These are phyloP conservation scores for Lepidocyrtinus sp. DNA, from an alignment of 2,888 invertebrate genomes.

Conservation along the genomic window DNA sequence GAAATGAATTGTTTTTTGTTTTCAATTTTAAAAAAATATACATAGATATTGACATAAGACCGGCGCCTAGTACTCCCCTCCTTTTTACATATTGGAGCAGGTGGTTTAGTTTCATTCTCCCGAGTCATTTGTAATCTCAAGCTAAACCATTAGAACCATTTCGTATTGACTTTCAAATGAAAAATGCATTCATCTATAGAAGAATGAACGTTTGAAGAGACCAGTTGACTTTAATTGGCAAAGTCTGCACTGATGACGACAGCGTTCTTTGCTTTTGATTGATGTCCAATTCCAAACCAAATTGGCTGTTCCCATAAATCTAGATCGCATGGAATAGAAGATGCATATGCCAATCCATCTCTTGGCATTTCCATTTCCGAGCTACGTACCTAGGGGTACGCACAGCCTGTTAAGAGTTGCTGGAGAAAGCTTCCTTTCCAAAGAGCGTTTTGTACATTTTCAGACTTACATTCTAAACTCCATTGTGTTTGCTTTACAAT, in stretches of 20 bases:
- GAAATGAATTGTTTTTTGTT: too few relatives aligned
- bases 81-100: too few relatives aligned
- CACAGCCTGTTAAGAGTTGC: background rate
- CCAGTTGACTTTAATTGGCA: slow-evolving; percentile 43
- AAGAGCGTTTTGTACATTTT: too few relatives aligned
- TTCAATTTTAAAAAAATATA: too few relatives aligned
- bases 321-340: slow-evolving; percentile 60
- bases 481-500: too few relatives aligned
- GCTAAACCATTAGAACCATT: too few relatives aligned
- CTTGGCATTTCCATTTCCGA: slow-evolving; percentile 52
- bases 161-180: too few relatives aligned
- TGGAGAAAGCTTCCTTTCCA: background rate
- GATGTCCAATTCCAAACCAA: slow-evolving; percentile 54
- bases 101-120: too few relatives aligned
- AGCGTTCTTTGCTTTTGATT: slow-evolving; percentile 46
- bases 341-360: slow-evolving; percentile 57
- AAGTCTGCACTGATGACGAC: slow-evolving; percentile 52
- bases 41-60: too few relatives aligned
- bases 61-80: too few relatives aligned
- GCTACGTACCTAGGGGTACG: background rate
- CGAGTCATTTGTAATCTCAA: too few relatives aligned
- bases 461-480: too few relatives aligned
- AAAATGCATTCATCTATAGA: slow-evolving; percentile 11
- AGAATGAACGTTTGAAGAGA: background rate
- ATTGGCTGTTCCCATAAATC: slow-evolving; percentile 55